phyloP scores from a whole-genome alignment of 2,888 invertebrate genomes.

The Synanthedon andrenaeformis region DNA sequence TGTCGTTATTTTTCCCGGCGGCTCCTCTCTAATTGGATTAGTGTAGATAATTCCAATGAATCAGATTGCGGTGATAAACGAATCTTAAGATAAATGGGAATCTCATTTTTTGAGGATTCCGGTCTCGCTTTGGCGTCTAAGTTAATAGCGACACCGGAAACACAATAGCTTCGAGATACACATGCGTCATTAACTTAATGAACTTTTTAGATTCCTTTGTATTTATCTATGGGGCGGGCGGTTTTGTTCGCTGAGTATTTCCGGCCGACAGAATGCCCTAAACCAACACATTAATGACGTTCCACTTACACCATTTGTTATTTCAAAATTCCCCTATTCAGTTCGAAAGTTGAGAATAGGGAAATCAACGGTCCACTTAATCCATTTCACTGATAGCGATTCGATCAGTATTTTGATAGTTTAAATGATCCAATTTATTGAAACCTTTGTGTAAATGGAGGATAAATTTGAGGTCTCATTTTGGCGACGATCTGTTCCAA shows the following conservation, averaged over 20 bases:
- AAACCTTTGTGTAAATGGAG: no score
- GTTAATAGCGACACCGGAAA: background rate
- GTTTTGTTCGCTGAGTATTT: slow-evolving; percentile 34
- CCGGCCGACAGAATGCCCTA: slow-evolving; percentile 34
- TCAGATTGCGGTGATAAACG: slow-evolving; percentile 32
- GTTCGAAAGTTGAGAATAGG: slow-evolving; percentile 16
- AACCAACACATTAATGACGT: slow-evolving; percentile 44
- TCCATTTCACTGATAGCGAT: slow-evolving; percentile 20
- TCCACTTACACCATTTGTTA: slow-evolving; percentile 23
- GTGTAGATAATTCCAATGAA: slow-evolving; percentile 27
- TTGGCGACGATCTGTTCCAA: no score
- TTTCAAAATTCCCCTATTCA: slow-evolving; percentile 22
- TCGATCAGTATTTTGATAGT: slow-evolving; percentile 1
- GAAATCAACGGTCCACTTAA: slow-evolving; percentile 25
- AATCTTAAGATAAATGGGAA: slow-evolving; percentile 19
- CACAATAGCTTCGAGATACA: background rate
- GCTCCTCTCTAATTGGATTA: slow-evolving; percentile 28
- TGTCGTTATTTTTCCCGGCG: slow-evolving; percentile 21
- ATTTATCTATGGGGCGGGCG: slow-evolving; percentile 4
- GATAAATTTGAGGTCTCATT: no score
- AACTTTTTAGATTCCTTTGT: background rate
- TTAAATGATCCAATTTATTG: no score
- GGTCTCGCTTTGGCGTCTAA: background rate
- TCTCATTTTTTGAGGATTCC: background rate
- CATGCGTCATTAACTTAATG: background rate